Evolutionary conservation across 2,888 invertebrate species (phyloP).

Genomic region (Drosophila vallismaia): DNA sequence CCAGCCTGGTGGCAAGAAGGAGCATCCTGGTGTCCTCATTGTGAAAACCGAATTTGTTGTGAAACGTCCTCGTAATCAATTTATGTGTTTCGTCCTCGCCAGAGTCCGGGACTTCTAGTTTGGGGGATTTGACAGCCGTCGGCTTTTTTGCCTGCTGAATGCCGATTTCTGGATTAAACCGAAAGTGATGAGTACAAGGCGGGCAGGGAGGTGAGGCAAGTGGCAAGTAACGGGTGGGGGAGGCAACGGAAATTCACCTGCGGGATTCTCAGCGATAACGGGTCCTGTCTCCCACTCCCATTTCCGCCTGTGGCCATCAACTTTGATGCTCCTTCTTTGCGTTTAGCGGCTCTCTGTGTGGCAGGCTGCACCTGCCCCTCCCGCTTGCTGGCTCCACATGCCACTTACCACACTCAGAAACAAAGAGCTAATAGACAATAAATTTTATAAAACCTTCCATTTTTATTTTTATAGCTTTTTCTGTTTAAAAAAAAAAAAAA

Average conservation of each 20-base stretch:
- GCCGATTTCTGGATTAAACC: neutral
- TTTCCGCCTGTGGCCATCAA: slow-evolving; percentile 39
- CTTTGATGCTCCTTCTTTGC: slow-evolving; percentile 36
- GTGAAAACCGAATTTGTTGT: slow-evolving; percentile 73
- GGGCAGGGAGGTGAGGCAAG: neutral
- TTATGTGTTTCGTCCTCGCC: slow-evolving; percentile 61
- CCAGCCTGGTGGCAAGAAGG: neutral
- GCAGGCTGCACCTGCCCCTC: slow-evolving; percentile 23
- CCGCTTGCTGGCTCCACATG: neutral
- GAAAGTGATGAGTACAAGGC: neutral
- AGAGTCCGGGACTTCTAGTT: slow-evolving; percentile 12
- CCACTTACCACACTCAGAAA: slow-evolving; percentile 5
- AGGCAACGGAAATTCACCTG: slow-evolving; percentile 59
- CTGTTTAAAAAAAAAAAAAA: no score
- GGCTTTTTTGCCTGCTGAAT: slow-evolving; percentile 8
- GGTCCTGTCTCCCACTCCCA: slow-evolving; percentile 27
- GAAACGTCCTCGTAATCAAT: slow-evolving; percentile 76
- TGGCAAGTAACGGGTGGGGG: neutral
- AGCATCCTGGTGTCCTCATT: slow-evolving; percentile 34
- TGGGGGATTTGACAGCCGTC: slow-evolving; percentile 6
- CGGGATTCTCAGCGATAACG: slow-evolving; percentile 45
- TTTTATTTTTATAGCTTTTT: no score
- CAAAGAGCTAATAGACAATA: neutral
- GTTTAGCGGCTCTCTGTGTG: slow-evolving; percentile 7
- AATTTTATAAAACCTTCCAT: neutral